A percentile compares a stretch with the other conserved stretches of the same genome.
Conservation (phyloP, 2,888 invertebrate genomes). For the Drosophila stalkeri region DNA sequence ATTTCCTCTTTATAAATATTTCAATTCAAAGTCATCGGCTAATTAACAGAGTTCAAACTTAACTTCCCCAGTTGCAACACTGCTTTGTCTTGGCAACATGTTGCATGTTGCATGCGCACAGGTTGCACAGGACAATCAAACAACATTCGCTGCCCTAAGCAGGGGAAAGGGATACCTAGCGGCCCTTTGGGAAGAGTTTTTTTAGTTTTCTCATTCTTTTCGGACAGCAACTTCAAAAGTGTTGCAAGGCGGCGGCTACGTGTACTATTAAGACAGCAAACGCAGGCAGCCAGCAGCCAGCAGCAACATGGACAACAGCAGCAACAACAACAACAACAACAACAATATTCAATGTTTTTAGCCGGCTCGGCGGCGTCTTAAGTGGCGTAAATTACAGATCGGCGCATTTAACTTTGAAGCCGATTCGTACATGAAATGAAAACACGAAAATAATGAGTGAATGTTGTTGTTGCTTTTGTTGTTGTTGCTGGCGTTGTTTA, state of each 20-base stretch:
- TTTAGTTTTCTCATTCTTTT: not conserved
- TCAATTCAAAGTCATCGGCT: not conserved
- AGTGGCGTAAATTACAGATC: slow-evolving; percentile 85
- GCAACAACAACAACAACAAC: slow-evolving; percentile 47
- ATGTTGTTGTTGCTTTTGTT: slow-evolving; percentile 63
- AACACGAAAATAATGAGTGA: slow-evolving; percentile 84
- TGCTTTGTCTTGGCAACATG: slow-evolving; percentile 17
- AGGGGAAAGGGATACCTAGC: not conserved
- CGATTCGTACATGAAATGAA: slow-evolving; percentile 84
- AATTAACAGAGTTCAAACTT: not conserved
- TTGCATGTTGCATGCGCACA: slow-evolving; percentile 25
- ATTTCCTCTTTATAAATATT: not conserved
- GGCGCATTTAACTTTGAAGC: slow-evolving; percentile 85
- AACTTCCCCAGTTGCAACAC: slow-evolving; percentile 3
- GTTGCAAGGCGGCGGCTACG: slow-evolving; percentile 62
- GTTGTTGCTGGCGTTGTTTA: slow-evolving; percentile 66
- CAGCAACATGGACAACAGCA: slow-evolving; percentile 41
- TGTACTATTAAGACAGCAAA: slow-evolving; percentile 70
- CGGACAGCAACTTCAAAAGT: slow-evolving; percentile 42
- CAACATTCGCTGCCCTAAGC: not conserved
- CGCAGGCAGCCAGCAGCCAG: slow-evolving; percentile 55
- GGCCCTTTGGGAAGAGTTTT: slow-evolving; percentile 11
- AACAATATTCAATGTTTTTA: slow-evolving; percentile 62
- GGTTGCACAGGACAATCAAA: slow-evolving; percentile 21
- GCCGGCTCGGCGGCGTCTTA: slow-evolving; percentile 83